Evolutionary conservation across 64 coral and sea anemone species (phyloP).

Genomic region (Montipora cactus): DNA sequence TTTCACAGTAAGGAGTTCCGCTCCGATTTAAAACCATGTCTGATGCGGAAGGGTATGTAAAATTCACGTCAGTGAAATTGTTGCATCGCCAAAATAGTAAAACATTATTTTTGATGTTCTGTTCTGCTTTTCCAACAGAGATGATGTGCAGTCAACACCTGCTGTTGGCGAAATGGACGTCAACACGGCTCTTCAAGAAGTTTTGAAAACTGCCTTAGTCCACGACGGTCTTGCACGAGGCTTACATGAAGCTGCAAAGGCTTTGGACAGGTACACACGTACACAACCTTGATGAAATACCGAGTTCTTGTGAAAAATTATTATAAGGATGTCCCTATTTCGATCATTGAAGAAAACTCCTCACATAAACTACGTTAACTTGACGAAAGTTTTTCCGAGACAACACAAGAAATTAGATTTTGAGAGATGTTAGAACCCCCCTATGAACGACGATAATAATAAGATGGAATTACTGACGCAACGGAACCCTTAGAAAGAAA

Average conservation of each 20-base stretch:
- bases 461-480: too few species aligned
- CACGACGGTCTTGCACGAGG: slow-evolving; percentile 90
- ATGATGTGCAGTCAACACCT: slow-evolving; percentile 83
- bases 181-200: slow-evolving; percentile 96
- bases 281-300: background rate
- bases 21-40: slow-evolving; percentile 83
- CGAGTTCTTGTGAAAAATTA: too few species aligned
- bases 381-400: too few species aligned
- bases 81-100: background rate
- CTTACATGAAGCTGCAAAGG: slow-evolving; percentile 88
- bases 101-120: background rate
- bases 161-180: slow-evolving; percentile 91
- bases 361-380: too few species aligned
- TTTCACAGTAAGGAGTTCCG: slow-evolving; percentile 97
- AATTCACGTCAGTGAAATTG: background rate
- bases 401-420: too few species aligned
- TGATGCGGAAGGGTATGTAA: slow-evolving; percentile 99
- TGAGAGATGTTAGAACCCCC: too few species aligned
- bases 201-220: slow-evolving; percentile 90
- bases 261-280: slow-evolving; percentile 84
- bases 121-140: slow-evolving; percentile 57
- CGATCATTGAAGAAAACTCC: too few species aligned
- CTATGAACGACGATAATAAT: too few species aligned
- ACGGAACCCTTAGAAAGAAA: too few species aligned
- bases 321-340: too few species aligned